These are phyloP conservation scores for Cyclopterus lumpus DNA, from an alignment of 2,797 vertebrate genomes.

Conservation along the genomic window DNA sequence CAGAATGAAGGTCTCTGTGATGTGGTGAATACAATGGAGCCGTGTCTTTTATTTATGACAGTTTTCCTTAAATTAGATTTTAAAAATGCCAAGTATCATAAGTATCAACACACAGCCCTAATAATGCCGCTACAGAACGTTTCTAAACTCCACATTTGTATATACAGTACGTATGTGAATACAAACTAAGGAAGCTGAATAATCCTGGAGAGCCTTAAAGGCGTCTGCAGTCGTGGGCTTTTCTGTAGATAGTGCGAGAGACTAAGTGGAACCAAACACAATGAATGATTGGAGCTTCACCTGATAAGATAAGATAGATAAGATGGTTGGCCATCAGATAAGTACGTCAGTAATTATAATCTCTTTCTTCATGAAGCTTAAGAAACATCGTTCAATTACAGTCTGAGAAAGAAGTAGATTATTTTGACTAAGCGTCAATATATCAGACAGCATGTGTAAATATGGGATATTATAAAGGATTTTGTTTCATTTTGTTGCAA, in stretches of 20 bases:
- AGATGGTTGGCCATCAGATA: not conserved
- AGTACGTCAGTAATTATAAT: constrained; percentile 11
- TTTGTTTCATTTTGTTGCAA: not conserved
- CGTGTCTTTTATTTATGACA: too few species aligned
- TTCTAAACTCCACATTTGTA: not conserved
- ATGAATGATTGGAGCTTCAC: constrained; percentile 7
- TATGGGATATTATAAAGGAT: not conserved
- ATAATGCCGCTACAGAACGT: not conserved
- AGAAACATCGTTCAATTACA: not conserved
- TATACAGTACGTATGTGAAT: not conserved
- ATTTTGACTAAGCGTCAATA: not conserved
- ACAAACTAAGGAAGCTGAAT: not conserved
- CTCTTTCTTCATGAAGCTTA: not conserved
- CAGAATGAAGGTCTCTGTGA: not conserved
- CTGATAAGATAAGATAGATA: not conserved
- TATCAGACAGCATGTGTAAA: not conserved
- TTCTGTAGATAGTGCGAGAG: constrained; percentile 8
- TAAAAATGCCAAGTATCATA: too few species aligned
- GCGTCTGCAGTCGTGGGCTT: not conserved
- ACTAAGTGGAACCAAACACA: constrained; percentile 8
- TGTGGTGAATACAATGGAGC: too few species aligned
- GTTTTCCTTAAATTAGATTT: too few species aligned
- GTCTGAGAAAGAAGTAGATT: not conserved
- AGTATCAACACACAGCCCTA: too few species aligned
- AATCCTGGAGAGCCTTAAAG: not conserved